Percentiles rank a stretch among this genome's conserved stretches.
Conservation (phyloP, 2,797 vertebrate genomes). For the Spea hammondii region DNA sequence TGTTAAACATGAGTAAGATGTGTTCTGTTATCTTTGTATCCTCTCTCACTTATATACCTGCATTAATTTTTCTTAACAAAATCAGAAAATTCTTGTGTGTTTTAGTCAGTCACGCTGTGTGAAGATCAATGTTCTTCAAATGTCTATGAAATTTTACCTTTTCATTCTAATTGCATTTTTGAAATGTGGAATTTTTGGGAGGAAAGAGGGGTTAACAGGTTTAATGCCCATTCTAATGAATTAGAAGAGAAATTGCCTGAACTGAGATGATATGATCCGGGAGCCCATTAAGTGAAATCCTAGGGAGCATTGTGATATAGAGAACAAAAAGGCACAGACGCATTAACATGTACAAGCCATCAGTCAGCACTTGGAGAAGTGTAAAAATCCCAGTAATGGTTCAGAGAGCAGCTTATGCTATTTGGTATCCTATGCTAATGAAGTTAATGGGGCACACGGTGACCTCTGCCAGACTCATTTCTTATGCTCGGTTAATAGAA, state of each 20-base stretch:
- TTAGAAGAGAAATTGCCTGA: slow-evolving; percentile 51
- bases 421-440: slow-evolving; percentile 43
- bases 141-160: slow-evolving; percentile 23
- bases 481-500: slow-evolving; percentile 33
- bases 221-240: slow-evolving; percentile 46
- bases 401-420: slow-evolving; percentile 30
- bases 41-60: too few species aligned
- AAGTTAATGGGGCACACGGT: slow-evolving; percentile 16
- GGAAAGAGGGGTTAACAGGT: slow-evolving; percentile 36
- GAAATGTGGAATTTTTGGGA: neutral
- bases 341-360: slow-evolving; percentile 53
- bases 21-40: too few species aligned
- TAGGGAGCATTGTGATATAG: slow-evolving; percentile 48
- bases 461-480: slow-evolving; percentile 36
- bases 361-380: slow-evolving; percentile 50
- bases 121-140: slow-evolving; percentile 25
- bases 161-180: slow-evolving; percentile 15
- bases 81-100: slow-evolving; percentile 25
- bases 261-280: slow-evolving; percentile 49
- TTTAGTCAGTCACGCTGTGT: slow-evolving; percentile 19
- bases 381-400: slow-evolving; percentile 47
- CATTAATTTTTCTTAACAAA: neutral
- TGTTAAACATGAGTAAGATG: too few species aligned
- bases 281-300: slow-evolving; percentile 51
- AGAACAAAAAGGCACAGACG: slow-evolving; percentile 50